Evolutionary conservation across 2,888 invertebrate species (phyloP).

Genomic region (Ochropleura leucogaster): DNA sequence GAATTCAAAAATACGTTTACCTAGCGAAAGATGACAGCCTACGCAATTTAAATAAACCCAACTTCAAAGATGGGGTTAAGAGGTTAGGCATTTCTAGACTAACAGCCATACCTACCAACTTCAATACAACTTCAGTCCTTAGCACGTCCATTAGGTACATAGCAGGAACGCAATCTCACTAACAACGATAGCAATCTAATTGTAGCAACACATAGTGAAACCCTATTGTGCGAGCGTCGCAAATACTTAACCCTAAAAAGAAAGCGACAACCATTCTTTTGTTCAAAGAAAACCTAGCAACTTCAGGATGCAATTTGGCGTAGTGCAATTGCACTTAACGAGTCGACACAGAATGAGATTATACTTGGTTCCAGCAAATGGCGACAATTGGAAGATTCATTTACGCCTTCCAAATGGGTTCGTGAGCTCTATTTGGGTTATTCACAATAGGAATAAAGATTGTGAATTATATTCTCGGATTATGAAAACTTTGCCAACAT

Average conservation of each 20-base stretch:
- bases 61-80: constrained; percentile 25
- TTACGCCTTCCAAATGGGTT: constrained; percentile 63
- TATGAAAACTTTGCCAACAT: constrained; percentile 54
- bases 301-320: constrained; percentile 69
- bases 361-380: constrained; percentile 68
- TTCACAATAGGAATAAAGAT: constrained; percentile 61
- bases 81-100: constrained; percentile 31
- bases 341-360: constrained; percentile 74
- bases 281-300: constrained; percentile 63
- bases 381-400: constrained; percentile 73
- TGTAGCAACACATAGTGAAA: constrained; percentile 47
- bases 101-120: constrained; percentile 9
- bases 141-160: constrained; percentile 34
- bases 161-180: constrained; percentile 32
- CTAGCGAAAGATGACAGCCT: constrained; percentile 6
- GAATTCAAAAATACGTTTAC: not conserved
- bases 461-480: constrained; percentile 54
- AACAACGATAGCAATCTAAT: constrained; percentile 57
- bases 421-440: constrained; percentile 57
- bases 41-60: constrained; percentile 23
- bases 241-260: constrained; percentile 62
- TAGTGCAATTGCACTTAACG: constrained; percentile 73
- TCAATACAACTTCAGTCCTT: constrained; percentile 42
- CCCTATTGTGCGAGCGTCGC: constrained; percentile 53
- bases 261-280: constrained; percentile 63